Evolutionary conservation across 2,797 vertebrate species (phyloP).

Genomic region (Gobionotothen gibberifrons): DNA sequence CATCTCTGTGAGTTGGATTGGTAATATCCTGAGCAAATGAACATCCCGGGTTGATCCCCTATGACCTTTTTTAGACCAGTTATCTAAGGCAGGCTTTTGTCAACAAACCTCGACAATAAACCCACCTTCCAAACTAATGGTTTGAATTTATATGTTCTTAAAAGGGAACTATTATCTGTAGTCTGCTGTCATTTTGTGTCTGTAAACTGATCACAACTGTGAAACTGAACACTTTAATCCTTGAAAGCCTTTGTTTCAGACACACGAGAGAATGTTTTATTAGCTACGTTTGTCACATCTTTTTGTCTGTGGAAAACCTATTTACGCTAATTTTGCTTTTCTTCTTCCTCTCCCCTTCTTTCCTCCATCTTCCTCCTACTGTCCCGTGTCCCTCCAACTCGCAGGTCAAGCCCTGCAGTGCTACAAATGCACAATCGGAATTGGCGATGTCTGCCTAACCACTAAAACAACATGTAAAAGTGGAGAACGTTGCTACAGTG

Average conservation of each 20-base stretch:
- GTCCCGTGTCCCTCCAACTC: neutral
- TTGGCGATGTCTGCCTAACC: constrained; percentile 48
- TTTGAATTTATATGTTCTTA: neutral
- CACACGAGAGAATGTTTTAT: neutral
- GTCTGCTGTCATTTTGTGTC: constrained; percentile 6
- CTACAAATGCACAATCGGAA: constrained; percentile 69
- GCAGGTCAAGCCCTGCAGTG: constrained; percentile 78
- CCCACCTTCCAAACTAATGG: neutral
- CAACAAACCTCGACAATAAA: neutral
- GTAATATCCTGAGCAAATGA: neutral
- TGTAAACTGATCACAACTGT: neutral
- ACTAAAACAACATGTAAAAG: fast-evolving
- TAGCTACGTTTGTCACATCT: neutral
- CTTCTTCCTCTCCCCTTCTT: neutral
- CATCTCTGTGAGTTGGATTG: neutral
- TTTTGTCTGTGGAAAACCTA: neutral
- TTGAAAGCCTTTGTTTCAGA: neutral
- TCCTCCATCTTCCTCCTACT: neutral
- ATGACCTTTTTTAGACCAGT: neutral
- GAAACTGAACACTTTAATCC: neutral
- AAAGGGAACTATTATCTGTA: neutral
- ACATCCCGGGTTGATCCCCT: neutral
- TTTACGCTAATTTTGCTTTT: neutral
- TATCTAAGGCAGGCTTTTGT: constrained; percentile 9
- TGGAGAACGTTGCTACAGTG: constrained; percentile 67